These are phyloP conservation scores for Parazoanthus atlanticus DNA, from an alignment of 92 coral and sea anemone genomes.

Conservation along the genomic window DNA sequence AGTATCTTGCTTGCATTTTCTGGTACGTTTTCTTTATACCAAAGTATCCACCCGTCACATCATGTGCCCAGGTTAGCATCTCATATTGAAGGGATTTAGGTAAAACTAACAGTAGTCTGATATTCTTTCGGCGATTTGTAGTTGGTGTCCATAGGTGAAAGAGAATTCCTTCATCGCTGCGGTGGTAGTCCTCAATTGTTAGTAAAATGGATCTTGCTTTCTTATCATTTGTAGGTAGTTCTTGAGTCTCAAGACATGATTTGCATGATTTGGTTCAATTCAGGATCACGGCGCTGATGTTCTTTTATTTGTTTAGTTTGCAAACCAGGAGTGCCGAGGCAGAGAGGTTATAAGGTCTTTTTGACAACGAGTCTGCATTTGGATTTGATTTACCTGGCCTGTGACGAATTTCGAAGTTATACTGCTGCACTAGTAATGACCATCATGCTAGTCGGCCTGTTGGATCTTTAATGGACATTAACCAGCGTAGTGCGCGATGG, in stretches of 20 bases:
- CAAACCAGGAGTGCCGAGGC: neutral
- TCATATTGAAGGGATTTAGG: too few relatives aligned
- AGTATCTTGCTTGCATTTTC: slow-evolving; percentile 23
- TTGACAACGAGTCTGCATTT: slow-evolving; percentile 26
- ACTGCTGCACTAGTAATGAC: slow-evolving; percentile 30
- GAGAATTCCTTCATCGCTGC: too few relatives aligned
- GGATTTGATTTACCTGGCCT: slow-evolving; percentile 25
- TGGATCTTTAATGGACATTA: too few relatives aligned
- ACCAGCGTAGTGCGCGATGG: too few relatives aligned
- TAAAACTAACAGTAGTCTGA: too few relatives aligned
- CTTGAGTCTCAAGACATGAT: too few relatives aligned
- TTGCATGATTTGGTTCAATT: slow-evolving; percentile 11
- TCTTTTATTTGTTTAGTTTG: slow-evolving; percentile 8
- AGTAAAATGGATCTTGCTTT: too few relatives aligned
- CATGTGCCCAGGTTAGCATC: neutral
- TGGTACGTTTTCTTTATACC: slow-evolving; percentile 32
- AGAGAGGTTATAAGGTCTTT: neutral
- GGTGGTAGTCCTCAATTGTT: too few relatives aligned
- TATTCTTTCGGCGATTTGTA: too few relatives aligned
- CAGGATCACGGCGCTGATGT: slow-evolving; percentile 32
- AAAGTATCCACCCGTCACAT: slow-evolving; percentile 29
- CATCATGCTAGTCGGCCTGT: too few relatives aligned
- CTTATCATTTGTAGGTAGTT: too few relatives aligned
- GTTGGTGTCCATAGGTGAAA: too few relatives aligned
- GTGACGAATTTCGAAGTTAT: slow-evolving; percentile 36